Percentiles rank a stretch among this genome's conserved stretches.
phyloP scores from a whole-genome alignment of 2,797 vertebrate genomes.

The Pachyuromys duprasi region DNA sequence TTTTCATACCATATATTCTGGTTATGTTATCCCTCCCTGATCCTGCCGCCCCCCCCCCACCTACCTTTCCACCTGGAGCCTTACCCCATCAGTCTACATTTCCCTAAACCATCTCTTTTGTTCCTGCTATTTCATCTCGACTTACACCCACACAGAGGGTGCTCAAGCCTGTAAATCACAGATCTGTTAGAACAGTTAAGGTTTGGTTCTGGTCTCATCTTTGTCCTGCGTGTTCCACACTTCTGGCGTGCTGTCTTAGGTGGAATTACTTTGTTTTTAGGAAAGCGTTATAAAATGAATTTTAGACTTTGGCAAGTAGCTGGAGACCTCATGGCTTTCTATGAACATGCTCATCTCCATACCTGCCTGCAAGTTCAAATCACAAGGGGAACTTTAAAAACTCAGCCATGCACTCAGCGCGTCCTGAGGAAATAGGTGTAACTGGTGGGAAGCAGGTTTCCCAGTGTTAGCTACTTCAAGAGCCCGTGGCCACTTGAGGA shows the following conservation, averaged over 20 bases:
- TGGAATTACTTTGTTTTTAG: constrained; percentile 15
- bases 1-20: neutral
- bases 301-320: neutral
- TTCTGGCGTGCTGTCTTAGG: neutral
- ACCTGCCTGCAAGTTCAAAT: neutral
- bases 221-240: neutral
- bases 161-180: too few species aligned
- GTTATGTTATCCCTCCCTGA: neutral
- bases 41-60: neutral
- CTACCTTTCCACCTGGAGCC: neutral
- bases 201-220: neutral
- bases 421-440: neutral
- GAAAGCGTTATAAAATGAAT: neutral
- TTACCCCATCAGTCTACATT: neutral
- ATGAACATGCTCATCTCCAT: neutral
- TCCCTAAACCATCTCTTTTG: neutral
- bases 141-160: neutral
- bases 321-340: neutral
- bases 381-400: neutral
- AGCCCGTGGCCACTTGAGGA: neutral
- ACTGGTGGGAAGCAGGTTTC: neutral
- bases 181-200: neutral
- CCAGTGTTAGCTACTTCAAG: neutral
- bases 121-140: neutral
- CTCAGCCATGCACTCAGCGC: neutral